Base-by-base conservation (phyloP, 2,797 vertebrate genomes). In the Percopsis omiscomaycus region DNA sequence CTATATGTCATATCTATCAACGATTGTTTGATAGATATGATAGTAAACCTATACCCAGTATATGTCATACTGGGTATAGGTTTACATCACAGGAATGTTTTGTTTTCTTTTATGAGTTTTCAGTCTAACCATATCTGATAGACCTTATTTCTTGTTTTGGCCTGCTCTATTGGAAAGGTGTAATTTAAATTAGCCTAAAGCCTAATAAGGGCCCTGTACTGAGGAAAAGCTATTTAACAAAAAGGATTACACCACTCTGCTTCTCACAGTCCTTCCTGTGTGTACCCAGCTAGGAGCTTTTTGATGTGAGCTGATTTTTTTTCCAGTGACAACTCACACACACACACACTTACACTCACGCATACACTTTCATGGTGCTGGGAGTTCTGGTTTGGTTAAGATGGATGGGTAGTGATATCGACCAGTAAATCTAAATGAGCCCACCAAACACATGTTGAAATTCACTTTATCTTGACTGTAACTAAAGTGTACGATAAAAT, bases 261-360 rank as follows among this genome's bases (percentile, higher is more conserved):
- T 30, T 14, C 44, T 59, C 57, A 47, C 57, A 59, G 57, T 1
- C 32, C n/a, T 29, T 6, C 22, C n/a, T 48, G 28, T 45, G 13
- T 59, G 10, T 29, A 15, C 51, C 30, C 59, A 10, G 47, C 46
- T 57, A 32, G 58, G 53, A 22, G 29, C 52, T 42, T 59, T 22
- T 51, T 66, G 53, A 51, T 55, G 22, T 69, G 47, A 68, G 58
- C 52, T 13, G 54, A 69, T 55, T 82, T 77, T 22, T 22, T 22
- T 85, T 86, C 83, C 79, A 83, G 67, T 69, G 61, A 53, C 74
- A 66, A 68, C 74, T 59, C 52, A 46, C 44, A 60, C 5, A 46
- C 44, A 60, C 5, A 59, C 49, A 27, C 59, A 74, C 56, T 68
- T 59, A 68, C 12, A 57, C 61, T 9, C 13, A 64, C 52, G 53